Evolutionary conservation across 1,140 invertebrate species (phyloP), one percentile per base, ranked within the genome.

Genomic region (Kradibia gibbosae): DNA sequence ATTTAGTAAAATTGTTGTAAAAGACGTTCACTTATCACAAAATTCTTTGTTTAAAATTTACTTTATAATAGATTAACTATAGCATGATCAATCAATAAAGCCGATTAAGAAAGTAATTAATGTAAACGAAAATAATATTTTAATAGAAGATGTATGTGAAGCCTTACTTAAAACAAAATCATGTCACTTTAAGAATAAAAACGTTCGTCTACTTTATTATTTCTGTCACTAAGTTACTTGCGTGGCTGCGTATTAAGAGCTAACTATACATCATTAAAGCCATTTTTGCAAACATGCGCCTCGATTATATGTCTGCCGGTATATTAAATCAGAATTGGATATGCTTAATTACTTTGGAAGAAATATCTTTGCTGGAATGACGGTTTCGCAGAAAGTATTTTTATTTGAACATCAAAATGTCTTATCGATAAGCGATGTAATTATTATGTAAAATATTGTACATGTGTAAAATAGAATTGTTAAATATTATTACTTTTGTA

Each of bases 371-470:
- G 25, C 36, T 76, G 5, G 22, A 7, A 60, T 15, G 17, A 22
- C 1, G n/a, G 10, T 76, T 31, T 31, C 45, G 15, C 39, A 50
- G 8, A 42, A 77, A 65, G 57, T 50, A 65, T 65, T 65, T 77
- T 22, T 65, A 48, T 65, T 50, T 2, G n/a, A 25, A 72, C 42
- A 48, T 28, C 48, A 2, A 25, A 36, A 55, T 25, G 45, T 39
- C 65, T 53, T n/a, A 36, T 53, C 22, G 65, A 36, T 67, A 4
- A 25, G 55, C 71, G 57, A 62, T 36, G 28, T 65, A 80, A 67
- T 55, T 67, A 67, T 39, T 53, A 31, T 80, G 72, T 81, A 67
- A 81, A 75, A 55, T 81, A 70, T 75, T 81, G 60, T 81, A 75
- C 36, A 81, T 75, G 53, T 75, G 73, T 81, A 71, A 55, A 78